These are phyloP conservation scores for Eupithecia centaureata DNA, from an alignment of 2,888 invertebrate genomes.

Conservation along the genomic window DNA sequence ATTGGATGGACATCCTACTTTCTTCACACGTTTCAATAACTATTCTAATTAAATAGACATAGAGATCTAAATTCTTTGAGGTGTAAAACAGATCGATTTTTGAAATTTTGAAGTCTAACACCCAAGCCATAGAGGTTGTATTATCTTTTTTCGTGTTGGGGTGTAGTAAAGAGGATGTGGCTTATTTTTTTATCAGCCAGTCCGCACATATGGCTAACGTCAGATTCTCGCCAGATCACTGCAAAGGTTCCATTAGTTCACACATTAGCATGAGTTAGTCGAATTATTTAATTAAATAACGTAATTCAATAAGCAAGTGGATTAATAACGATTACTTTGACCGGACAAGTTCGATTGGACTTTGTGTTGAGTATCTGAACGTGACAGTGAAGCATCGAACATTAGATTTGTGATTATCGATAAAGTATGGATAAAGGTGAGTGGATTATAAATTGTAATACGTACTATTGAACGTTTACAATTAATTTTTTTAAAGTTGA, in stretches of 20 bases:
- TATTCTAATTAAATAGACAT: constrained; percentile 43
- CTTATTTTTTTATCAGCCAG: constrained; percentile 61
- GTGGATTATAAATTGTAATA: constrained; percentile 34
- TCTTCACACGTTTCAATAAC: constrained; percentile 30
- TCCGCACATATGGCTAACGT: constrained; percentile 67
- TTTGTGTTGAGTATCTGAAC: constrained; percentile 49
- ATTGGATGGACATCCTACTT: constrained; percentile 60
- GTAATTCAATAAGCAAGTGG: constrained; percentile 81
- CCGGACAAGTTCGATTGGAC: constrained; percentile 60
- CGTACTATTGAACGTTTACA: no score
- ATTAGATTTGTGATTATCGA: constrained; percentile 41
- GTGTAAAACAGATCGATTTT: constrained; percentile 17
- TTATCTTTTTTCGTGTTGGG: constrained; percentile 44
- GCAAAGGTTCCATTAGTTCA: constrained; percentile 81
- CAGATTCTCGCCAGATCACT: constrained; percentile 74
- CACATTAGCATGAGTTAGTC: constrained; percentile 82
- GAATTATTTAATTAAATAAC: constrained; percentile 82
- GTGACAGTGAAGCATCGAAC: constrained; percentile 59
- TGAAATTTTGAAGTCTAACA: constrained; percentile 49
- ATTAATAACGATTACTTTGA: constrained; percentile 78
- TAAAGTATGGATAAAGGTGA: constrained; percentile 80
- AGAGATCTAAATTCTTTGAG: constrained; percentile 52
- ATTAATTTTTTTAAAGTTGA: no score
- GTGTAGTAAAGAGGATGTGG: constrained; percentile 55
- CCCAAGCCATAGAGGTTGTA: constrained; percentile 50